A percentile compares a stretch with the other conserved stretches of the same genome.
Evolutionary conservation across 2,113 vertebrate genomes (phyloP).

Genomic region (Poecile atricapillus): DNA sequence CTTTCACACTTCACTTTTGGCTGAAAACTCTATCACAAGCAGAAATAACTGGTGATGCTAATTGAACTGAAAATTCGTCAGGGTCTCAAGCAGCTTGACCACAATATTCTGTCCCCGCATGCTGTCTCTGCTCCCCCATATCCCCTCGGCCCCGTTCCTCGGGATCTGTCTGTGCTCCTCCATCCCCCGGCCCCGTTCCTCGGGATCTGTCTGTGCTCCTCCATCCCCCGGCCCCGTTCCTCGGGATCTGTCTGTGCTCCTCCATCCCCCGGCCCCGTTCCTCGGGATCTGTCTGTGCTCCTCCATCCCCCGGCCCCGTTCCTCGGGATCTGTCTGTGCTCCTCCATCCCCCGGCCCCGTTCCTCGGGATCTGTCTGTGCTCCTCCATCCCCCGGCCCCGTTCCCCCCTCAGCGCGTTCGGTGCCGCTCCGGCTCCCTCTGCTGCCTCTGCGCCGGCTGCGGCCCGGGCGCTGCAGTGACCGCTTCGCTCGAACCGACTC

Average conservation of each 20-base stretch:
- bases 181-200: background rate
- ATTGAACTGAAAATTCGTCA: background rate
- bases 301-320: background rate
- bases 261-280: background rate
- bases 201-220: background rate
- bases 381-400: background rate
- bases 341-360: background rate
- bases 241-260: background rate
- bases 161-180: too few species aligned
- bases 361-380: background rate
- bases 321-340: background rate
- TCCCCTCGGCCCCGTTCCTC: accelerated
- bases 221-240: too few species aligned
- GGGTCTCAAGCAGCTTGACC: background rate
- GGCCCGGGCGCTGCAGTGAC: background rate
- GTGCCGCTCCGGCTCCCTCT: constrained; percentile 65
- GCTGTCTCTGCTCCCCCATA: background rate
- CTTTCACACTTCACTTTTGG: background rate
- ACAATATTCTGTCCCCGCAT: background rate
- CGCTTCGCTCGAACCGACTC: background rate
- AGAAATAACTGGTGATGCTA: background rate
- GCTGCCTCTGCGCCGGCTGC: background rate
- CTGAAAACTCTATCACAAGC: background rate
- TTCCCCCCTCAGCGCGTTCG: background rate
- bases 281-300: background rate